phyloP scores from a whole-genome alignment of 2,113 vertebrate genomes.

The Coracopsis vasa region DNA sequence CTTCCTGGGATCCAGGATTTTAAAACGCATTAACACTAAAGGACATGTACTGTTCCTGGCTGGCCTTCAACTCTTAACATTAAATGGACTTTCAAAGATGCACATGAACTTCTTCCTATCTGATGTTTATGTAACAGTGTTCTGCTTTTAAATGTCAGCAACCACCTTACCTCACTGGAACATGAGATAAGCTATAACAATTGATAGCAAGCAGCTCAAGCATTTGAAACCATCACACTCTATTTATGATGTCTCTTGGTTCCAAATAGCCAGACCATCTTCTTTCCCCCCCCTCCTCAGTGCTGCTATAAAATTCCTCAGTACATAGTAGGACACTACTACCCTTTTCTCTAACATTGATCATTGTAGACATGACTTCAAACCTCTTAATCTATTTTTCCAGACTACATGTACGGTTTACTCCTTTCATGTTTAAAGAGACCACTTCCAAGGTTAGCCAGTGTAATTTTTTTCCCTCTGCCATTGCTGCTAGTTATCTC shows the following conservation, averaged over 20 bases:
- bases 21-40: slow-evolving; percentile 51
- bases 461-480: fast-evolving
- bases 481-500: neutral
- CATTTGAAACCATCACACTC: fast-evolving
- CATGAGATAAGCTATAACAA: neutral
- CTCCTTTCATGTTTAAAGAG: neutral
- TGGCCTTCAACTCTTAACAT: neutral
- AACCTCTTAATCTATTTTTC: neutral
- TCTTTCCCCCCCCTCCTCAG: too few relatives aligned
- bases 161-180: neutral
- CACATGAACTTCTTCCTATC: neutral
- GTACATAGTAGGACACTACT: fast-evolving
- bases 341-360: neutral
- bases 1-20: slow-evolving; percentile 93
- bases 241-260: neutral
- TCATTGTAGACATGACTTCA: neutral
- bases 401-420: neutral
- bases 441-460: neutral
- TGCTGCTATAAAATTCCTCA: too few relatives aligned
- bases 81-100: neutral
- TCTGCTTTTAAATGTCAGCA: neutral
- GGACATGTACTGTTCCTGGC: neutral
- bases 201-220: neutral
- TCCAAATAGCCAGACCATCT: neutral
- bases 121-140: neutral